Evolutionary conservation across 1,140 invertebrate genomes (phyloP).

Genomic region (Holotrichia oblita): DNA sequence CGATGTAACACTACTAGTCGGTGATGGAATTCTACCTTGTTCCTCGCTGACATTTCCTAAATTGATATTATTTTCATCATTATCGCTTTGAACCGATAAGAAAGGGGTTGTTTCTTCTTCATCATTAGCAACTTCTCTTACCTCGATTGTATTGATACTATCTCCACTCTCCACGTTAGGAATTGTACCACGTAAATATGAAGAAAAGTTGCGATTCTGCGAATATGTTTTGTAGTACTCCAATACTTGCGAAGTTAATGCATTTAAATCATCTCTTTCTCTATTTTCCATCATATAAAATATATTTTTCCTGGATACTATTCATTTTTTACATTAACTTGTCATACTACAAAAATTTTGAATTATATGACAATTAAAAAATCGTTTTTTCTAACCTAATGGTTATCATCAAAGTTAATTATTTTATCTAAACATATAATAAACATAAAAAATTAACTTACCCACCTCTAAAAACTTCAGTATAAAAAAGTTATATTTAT

Average conservation of each 20-base stretch:
- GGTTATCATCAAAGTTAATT: not conserved
- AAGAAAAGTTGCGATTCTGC: constrained; percentile 53
- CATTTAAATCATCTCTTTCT: constrained; percentile 49
- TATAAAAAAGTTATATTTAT: not conserved
- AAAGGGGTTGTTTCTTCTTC: not conserved
- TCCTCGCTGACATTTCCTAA: constrained; percentile 47
- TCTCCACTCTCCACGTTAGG: not conserved
- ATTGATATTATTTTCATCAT: constrained; percentile 43
- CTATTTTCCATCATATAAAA: constrained; percentile 32
- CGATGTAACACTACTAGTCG: constrained; percentile 71
- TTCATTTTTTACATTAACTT: constrained; percentile 26
- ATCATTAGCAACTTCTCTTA: not conserved
- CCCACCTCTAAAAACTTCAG: not conserved
- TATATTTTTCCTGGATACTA: not conserved
- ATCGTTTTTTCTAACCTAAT: constrained; percentile 15
- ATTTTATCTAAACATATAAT: not conserved
- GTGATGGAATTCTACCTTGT: constrained; percentile 58
- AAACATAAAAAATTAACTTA: constrained; percentile 1
- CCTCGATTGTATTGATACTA: not conserved
- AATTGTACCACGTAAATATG: constrained; percentile 55
- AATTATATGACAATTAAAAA: constrained; percentile 29
- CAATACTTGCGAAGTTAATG: constrained; percentile 50
- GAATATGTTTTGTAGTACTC: constrained; percentile 59
- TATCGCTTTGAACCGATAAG: constrained; percentile 9
- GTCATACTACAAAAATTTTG: constrained; percentile 40